Conservation (phyloP, 2,113 vertebrate species). For the Paradisaea rubra region DNA sequence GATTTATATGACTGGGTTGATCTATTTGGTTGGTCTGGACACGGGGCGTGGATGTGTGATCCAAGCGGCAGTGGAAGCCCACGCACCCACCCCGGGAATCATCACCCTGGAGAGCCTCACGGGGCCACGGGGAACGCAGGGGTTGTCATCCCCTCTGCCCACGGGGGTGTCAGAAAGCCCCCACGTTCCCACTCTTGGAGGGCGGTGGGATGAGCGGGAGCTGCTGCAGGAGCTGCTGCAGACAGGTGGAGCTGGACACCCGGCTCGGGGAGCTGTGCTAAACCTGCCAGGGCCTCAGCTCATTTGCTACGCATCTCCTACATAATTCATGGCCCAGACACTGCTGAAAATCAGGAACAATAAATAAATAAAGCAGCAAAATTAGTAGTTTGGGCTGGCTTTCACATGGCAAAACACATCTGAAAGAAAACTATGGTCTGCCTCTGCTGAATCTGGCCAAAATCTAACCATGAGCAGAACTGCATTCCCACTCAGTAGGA, state of each 20-base stretch:
- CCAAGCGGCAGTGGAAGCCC: background rate
- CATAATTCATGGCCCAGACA: slow-evolving; percentile 28
- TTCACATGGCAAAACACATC: background rate
- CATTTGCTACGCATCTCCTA: background rate
- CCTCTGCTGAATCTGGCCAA: background rate
- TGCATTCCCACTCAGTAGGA: background rate
- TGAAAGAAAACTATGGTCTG: background rate
- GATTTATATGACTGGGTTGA: background rate
- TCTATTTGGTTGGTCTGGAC: rapidly evolving
- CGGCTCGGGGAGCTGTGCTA: background rate
- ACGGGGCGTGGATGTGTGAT: rapidly evolving
- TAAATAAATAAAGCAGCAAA: background rate
- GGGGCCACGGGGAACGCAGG: rapidly evolving
- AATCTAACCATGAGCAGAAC: background rate
- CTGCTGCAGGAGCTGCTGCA: background rate
- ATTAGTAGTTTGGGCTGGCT: background rate
- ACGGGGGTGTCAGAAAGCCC: rapidly evolving
- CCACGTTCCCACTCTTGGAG: rapidly evolving
- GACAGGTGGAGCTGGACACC: background rate
- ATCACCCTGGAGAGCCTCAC: rapidly evolving
- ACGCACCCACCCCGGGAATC: rapidly evolving
- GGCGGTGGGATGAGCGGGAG: rapidly evolving
- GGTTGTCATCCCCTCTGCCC: background rate
- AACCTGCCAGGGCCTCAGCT: background rate
- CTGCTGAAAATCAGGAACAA: background rate